A percentile compares a stretch with the other conserved stretches of the same genome.
phyloP scores from a whole-genome alignment of 1,140 invertebrate genomes.

The Oncopeltus fasciatus region DNA sequence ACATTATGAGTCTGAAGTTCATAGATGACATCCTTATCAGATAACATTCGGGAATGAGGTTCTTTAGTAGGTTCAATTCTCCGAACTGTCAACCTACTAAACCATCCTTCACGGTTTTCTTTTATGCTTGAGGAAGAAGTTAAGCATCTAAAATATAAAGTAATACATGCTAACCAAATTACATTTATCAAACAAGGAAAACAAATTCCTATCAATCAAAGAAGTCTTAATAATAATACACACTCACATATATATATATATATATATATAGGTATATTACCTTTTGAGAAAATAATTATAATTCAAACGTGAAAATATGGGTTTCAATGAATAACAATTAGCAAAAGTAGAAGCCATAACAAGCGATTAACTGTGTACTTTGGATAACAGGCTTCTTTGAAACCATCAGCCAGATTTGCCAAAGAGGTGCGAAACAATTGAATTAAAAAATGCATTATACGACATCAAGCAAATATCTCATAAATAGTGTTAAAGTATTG shows the following conservation, averaged over 20 bases:
- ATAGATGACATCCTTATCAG: slow-evolving; percentile 87
- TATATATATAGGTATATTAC: too few species aligned
- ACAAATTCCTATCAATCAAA: too few species aligned
- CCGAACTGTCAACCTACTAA: slow-evolving; percentile 74
- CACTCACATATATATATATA: too few species aligned
- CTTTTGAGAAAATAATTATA: not conserved
- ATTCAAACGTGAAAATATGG: not conserved
- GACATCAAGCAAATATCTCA: too few species aligned
- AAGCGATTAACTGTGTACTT: too few species aligned
- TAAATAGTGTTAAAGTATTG: too few species aligned
- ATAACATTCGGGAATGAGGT: slow-evolving; percentile 85
- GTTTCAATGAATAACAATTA: not conserved
- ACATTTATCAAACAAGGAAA: too few species aligned
- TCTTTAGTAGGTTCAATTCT: slow-evolving; percentile 89
- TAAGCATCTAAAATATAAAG: not conserved
- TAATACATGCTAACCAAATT: too few species aligned
- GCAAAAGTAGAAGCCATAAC: not conserved
- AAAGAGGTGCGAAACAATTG: not conserved
- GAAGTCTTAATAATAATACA: too few species aligned
- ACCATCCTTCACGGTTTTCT: slow-evolving; percentile 53
- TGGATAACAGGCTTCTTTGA: not conserved
- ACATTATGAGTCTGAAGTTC: slow-evolving; percentile 89
- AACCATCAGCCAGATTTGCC: not conserved
- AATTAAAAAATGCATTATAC: too few species aligned
- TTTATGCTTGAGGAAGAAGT: not conserved